Conservation (phyloP, 2,113 vertebrate genomes). For the Corythoichthys intestinalis region DNA sequence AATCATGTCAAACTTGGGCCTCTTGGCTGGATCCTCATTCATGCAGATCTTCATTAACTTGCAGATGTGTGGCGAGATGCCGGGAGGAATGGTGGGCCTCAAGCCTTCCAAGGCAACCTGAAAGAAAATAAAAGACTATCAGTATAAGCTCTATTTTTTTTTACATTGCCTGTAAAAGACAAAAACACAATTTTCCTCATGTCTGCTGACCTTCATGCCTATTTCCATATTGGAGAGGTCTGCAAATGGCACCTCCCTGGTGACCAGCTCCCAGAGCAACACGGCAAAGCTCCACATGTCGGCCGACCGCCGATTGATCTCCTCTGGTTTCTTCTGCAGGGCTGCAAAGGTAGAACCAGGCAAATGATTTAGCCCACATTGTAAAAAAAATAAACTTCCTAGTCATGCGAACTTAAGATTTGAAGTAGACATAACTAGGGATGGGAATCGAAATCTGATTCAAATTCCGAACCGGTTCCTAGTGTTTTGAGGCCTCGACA, state of each 20-base stretch:
- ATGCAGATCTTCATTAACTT: slow-evolving; percentile 98
- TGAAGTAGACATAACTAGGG: too few species aligned
- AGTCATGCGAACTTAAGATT: too few species aligned
- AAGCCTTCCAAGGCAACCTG: slow-evolving; percentile 89
- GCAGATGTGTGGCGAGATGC: slow-evolving; percentile 92
- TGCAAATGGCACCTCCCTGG: slow-evolving; percentile 92
- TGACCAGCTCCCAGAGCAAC: slow-evolving; percentile 95
- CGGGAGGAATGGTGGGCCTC: slow-evolving; percentile 89
- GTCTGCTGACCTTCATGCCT: slow-evolving; percentile 87
- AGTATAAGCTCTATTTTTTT: not conserved
- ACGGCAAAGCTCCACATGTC: slow-evolving; percentile 99
- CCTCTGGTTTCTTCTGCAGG: slow-evolving; percentile 94
- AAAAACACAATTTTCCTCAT: not conserved
- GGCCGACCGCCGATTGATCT: slow-evolving; percentile 92
- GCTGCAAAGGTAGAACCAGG: slow-evolving; percentile 65
- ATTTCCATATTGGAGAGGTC: slow-evolving; percentile 99
- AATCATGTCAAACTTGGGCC: slow-evolving; percentile 96
- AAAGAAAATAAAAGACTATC: not conserved
- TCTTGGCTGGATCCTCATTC: slow-evolving; percentile 95
- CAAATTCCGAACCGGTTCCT: too few species aligned
- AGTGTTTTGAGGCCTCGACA: too few species aligned
- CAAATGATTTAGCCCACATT: not conserved
- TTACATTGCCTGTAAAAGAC: too few species aligned
- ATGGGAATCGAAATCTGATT: too few species aligned
- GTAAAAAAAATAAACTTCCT: too few species aligned